Percentiles rank a stretch among this genome's conserved stretches.
Conservation (phyloP, 2,113 vertebrate genomes). For the Festucalex cinctus region DNA sequence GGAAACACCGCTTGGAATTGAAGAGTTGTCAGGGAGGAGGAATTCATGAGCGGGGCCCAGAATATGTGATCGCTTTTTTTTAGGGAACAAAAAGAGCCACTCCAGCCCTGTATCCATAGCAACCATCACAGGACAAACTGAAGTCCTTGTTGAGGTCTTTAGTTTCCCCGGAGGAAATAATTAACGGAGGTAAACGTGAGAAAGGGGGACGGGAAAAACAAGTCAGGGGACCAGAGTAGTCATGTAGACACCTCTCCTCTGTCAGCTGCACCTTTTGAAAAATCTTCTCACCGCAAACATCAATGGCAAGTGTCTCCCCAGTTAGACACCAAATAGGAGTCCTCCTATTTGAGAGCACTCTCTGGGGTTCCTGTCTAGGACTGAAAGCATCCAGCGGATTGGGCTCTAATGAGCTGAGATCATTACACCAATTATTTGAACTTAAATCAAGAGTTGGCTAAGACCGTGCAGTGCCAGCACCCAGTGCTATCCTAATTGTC, state of each 20-base stretch:
- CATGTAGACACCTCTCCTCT: slow-evolving; percentile 41
- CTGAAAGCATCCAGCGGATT: slow-evolving; percentile 54
- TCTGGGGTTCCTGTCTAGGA: slow-evolving; percentile 43
- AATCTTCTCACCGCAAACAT: slow-evolving; percentile 45
- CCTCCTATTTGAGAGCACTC: slow-evolving; percentile 38
- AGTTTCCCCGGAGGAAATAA: slow-evolving; percentile 57
- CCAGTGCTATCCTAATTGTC: slow-evolving; percentile 58
- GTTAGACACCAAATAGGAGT: slow-evolving; percentile 39
- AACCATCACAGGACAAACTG: slow-evolving; percentile 60
- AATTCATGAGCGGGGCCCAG: not conserved
- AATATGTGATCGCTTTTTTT: slow-evolving; percentile 5
- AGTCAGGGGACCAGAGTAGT: slow-evolving; percentile 34
- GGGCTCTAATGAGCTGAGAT: slow-evolving; percentile 62
- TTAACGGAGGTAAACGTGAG: slow-evolving; percentile 56
- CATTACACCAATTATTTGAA: slow-evolving; percentile 71
- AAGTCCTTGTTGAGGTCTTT: slow-evolving; percentile 49
- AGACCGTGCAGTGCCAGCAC: slow-evolving; percentile 44
- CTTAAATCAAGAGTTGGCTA: slow-evolving; percentile 68
- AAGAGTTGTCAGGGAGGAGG: not conserved
- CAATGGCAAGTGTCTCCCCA: slow-evolving; percentile 42
- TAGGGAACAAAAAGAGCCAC: slow-evolving; percentile 5
- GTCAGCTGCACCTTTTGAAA: slow-evolving; percentile 46
- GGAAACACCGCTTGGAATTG: slow-evolving; percentile 8
- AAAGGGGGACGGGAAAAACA: slow-evolving; percentile 8
- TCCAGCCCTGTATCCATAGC: slow-evolving; percentile 61